These are phyloP conservation scores for Zosterops hypoxanthus DNA, from an alignment of 2,113 vertebrate species.

Conservation along the genomic window DNA sequence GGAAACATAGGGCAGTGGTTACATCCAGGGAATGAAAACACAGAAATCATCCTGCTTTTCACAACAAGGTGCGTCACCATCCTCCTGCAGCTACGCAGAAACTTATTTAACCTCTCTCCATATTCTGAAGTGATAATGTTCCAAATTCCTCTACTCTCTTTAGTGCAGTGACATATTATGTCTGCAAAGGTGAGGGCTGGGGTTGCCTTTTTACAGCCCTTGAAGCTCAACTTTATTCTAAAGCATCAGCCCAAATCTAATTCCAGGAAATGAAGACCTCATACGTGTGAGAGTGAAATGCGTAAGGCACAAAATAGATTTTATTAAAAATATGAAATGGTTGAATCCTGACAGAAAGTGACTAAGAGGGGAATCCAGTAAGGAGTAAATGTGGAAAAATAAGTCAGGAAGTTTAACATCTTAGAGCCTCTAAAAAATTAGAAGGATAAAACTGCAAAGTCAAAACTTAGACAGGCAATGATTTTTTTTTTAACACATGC, in stretches of 20 bases:
- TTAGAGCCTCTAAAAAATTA: not conserved
- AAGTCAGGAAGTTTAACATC: not conserved
- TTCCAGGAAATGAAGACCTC: not conserved
- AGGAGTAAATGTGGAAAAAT: not conserved
- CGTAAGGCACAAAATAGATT: not conserved
- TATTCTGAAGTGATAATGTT: not conserved
- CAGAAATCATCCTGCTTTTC: not conserved
- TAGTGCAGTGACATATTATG: not conserved
- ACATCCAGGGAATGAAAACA: constrained; percentile 27
- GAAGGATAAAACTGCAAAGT: not conserved
- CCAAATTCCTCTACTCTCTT: not conserved
- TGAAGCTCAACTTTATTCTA: not conserved
- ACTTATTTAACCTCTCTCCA: not conserved
- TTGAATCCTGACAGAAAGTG: not conserved
- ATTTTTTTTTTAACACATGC: not conserved
- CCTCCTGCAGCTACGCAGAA: not conserved
- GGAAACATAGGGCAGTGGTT: constrained; percentile 11
- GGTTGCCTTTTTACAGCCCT: not conserved
- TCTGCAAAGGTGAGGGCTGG: not conserved
- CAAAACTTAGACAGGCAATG: not conserved
- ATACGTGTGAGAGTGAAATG: not conserved
- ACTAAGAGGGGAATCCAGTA: not conserved
- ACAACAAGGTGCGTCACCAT: not conserved
- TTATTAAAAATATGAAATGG: not conserved
- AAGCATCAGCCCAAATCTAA: not conserved